Evolutionary conservation across 2,113 vertebrate genomes (phyloP).

Genomic region (Corythornis cristatus): DNA sequence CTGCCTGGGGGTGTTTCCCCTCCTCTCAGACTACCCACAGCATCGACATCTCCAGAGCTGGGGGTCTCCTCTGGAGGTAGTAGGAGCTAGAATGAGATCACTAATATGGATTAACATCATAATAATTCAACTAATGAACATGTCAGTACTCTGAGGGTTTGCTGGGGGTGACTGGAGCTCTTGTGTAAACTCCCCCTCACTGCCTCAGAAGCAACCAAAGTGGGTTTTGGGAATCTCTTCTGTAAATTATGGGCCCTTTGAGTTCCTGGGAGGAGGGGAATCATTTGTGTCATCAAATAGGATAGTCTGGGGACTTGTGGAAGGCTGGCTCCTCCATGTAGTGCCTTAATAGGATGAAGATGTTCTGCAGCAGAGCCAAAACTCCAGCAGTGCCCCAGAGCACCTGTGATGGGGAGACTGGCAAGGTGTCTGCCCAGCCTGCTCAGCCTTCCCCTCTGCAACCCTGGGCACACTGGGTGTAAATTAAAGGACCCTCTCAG

Average conservation of each 20-base stretch:
- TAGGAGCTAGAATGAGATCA: neutral
- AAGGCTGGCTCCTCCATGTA: neutral
- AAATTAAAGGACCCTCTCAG: neutral
- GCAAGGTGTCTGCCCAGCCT: neutral
- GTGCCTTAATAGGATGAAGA: neutral
- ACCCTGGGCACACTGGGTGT: neutral
- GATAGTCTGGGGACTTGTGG: neutral
- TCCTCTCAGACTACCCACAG: neutral
- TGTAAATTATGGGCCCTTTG: neutral
- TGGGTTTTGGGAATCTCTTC: neutral
- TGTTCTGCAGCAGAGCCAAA: neutral
- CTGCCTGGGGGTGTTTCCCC: neutral
- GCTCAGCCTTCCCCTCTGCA: neutral
- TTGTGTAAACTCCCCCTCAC: neutral
- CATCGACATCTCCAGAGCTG: neutral
- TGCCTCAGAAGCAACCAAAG: neutral
- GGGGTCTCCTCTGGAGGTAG: neutral
- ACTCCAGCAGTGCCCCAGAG: neutral
- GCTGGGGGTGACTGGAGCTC: neutral
- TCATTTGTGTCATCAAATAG: neutral
- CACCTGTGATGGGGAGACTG: accelerated
- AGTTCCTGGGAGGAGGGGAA: neutral
- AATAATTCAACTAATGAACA: neutral
- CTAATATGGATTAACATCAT: neutral
- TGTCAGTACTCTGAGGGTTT: neutral